phyloP scores from a whole-genome alignment of 2,888 invertebrate species.

The Pyrrhia umbra region DNA sequence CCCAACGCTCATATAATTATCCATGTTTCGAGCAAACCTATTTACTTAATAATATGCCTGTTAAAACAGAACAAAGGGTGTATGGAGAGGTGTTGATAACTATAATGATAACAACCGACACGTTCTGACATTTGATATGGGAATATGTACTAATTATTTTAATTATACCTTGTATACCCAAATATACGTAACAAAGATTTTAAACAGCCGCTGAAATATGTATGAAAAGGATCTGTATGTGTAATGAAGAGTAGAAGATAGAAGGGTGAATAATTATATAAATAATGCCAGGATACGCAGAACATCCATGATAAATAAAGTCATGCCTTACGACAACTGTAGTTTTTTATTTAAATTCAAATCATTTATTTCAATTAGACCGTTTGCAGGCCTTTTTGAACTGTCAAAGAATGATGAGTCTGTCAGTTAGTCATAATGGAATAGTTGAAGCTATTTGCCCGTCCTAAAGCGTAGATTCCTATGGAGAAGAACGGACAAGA shows the following conservation, averaged over 20 bases:
- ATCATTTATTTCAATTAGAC: too few relatives aligned
- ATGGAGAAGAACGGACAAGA: too few relatives aligned
- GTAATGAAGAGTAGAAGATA: background rate
- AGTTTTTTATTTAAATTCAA: too few relatives aligned
- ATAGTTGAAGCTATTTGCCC: too few relatives aligned
- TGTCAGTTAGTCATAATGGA: too few relatives aligned
- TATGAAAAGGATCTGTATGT: background rate
- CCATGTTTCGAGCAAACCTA: background rate
- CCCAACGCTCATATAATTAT: background rate
- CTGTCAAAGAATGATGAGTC: too few relatives aligned
- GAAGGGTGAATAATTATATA: background rate
- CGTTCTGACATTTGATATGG: constrained; percentile 32
- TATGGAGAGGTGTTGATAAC: constrained; percentile 26
- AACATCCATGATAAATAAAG: too few relatives aligned
- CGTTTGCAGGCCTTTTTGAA: too few relatives aligned
- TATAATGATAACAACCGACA: constrained; percentile 35
- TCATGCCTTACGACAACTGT: too few relatives aligned
- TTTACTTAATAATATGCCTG: constrained; percentile 27
- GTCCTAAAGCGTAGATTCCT: too few relatives aligned
- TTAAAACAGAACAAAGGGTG: constrained; percentile 39
- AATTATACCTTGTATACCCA: constrained; percentile 7
- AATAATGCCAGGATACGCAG: too few relatives aligned
- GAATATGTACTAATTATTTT: constrained; percentile 20
- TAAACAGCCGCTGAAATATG: background rate
- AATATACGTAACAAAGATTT: constrained; percentile 12